A percentile compares a stretch with the other conserved stretches of the same genome.
phyloP scores from a whole-genome alignment of 2,888 invertebrate genomes.

The Phorcus lineatus region DNA sequence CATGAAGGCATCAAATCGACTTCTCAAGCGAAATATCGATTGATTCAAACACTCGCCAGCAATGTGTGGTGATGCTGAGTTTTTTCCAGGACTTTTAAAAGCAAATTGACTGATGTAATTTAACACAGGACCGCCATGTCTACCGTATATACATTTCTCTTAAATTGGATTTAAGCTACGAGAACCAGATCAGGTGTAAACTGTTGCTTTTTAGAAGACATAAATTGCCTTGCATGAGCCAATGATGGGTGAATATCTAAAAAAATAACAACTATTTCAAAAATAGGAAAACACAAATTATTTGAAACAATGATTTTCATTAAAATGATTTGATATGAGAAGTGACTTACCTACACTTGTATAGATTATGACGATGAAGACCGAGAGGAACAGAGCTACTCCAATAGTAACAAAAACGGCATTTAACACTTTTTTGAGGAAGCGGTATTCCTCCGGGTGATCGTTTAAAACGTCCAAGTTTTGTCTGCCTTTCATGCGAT shows the following conservation, averaged over 20 bases:
- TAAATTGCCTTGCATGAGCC: too few relatives aligned
- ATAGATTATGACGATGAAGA: slow-evolving; percentile 69
- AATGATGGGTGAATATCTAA: too few relatives aligned
- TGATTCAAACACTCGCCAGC: not conserved
- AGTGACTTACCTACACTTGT: slow-evolving; percentile 62
- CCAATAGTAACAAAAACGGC: slow-evolving; percentile 69
- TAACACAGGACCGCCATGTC: too few relatives aligned
- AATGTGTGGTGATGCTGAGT: not conserved
- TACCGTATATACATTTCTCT: too few relatives aligned
- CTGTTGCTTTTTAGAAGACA: too few relatives aligned
- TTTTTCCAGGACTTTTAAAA: slow-evolving; percentile 1
- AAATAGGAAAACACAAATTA: too few relatives aligned
- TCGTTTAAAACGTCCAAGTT: slow-evolving; percentile 57
- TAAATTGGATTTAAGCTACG: too few relatives aligned
- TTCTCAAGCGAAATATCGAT: not conserved
- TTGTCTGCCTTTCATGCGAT: slow-evolving; percentile 59
- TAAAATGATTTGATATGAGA: not conserved
- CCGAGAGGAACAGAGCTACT: slow-evolving; percentile 63
- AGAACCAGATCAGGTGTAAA: too few relatives aligned
- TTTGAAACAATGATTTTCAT: too few relatives aligned
- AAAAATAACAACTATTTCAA: too few relatives aligned
- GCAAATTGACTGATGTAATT: not conserved
- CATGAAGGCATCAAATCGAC: not conserved
- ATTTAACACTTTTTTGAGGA: slow-evolving; percentile 68
- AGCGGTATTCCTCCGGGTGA: slow-evolving; percentile 56